A percentile compares a stretch with the other conserved stretches of the same genome.
Evolutionary conservation across 2,888 invertebrate species (phyloP).

Genomic region (Ochropleura plecta): DNA sequence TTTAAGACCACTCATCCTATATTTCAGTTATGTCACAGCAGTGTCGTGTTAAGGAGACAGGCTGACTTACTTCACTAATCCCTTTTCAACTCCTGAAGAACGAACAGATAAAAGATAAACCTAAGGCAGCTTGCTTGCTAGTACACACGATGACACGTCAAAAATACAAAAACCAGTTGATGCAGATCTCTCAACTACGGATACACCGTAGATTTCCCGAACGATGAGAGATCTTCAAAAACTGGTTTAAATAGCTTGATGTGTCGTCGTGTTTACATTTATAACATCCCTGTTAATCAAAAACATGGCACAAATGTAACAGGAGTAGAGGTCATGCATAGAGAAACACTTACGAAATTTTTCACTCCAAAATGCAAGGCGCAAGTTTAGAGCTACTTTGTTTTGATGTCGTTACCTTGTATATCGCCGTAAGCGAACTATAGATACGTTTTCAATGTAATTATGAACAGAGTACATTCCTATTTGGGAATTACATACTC

Average conservation of each 20-base stretch:
- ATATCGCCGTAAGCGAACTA: neutral
- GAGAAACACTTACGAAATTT: neutral
- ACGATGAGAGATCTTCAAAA: too few species aligned
- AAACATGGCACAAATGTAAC: neutral
- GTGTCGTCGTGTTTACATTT: too few species aligned
- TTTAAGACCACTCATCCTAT: neutral
- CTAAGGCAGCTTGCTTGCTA: neutral
- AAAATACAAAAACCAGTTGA: too few species aligned
- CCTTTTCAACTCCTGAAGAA: neutral
- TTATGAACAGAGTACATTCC: slow-evolving; percentile 4
- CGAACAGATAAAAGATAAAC: neutral
- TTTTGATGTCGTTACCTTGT: too few species aligned
- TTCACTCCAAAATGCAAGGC: too few species aligned
- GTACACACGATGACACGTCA: too few species aligned
- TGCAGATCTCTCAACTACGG: too few species aligned
- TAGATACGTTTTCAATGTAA: neutral
- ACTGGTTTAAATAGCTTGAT: too few species aligned
- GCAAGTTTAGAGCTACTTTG: neutral
- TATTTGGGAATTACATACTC: slow-evolving; percentile 7
- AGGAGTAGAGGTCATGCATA: neutral
- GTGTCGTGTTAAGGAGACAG: neutral
- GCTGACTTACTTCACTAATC: slow-evolving; percentile 6
- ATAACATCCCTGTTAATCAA: neutral
- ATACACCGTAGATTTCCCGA: too few species aligned
- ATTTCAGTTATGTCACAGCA: neutral